phyloP scores from a whole-genome alignment of 1,140 invertebrate genomes.

The Muscidifurax raptorellus region DNA sequence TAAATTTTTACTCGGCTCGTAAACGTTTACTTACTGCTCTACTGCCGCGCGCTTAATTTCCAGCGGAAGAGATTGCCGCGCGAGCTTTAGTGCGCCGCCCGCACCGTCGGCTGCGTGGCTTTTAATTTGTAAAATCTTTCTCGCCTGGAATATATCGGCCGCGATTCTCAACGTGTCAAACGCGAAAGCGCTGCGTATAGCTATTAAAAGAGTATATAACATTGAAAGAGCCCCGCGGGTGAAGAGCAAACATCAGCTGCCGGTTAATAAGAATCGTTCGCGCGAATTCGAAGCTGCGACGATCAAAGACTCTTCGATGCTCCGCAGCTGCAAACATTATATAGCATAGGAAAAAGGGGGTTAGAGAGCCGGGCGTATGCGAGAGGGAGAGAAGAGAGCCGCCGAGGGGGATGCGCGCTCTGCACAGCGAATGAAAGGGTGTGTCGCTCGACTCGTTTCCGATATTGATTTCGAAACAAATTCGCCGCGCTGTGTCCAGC shows the following conservation, averaged over 20 bases:
- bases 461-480: conserved; percentile 50
- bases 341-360: background rate
- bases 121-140: background rate
- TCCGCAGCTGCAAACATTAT: background rate
- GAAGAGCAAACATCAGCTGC: too few species aligned
- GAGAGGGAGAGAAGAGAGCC: conserved; percentile 18
- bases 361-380: background rate
- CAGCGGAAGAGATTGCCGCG: background rate
- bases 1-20: background rate
- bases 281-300: background rate
- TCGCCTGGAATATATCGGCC: background rate
- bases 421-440: conserved; percentile 40
- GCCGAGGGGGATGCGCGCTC: background rate
- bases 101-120: too few species aligned
- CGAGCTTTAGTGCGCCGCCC: background rate
- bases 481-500: conserved; percentile 1
- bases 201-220: too few species aligned
- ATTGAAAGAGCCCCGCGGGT: too few species aligned
- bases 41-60: background rate
- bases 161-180: too few species aligned
- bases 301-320: background rate
- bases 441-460: conserved; percentile 31
- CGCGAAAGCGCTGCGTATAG: too few species aligned
- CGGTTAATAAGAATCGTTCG: background rate
- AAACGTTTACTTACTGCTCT: conserved; percentile 1